phyloP scores from a whole-genome alignment of 2,113 vertebrate species.

The Larimichthys crocea region DNA sequence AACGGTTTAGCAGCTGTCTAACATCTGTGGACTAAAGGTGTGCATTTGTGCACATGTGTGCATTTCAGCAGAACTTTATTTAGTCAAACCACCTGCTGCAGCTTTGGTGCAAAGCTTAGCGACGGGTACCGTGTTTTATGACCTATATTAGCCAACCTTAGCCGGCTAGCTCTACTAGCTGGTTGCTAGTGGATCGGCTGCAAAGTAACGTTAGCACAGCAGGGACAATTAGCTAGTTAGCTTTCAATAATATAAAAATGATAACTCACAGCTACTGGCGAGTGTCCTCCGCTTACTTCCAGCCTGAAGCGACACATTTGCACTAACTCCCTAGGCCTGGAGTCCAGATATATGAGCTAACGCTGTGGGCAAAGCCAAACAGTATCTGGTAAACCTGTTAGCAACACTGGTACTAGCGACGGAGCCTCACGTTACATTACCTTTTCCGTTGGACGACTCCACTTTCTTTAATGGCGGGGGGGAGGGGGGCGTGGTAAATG shows the following conservation, averaged over 20 bases:
- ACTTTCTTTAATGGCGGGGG: not conserved
- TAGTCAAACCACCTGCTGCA: not conserved
- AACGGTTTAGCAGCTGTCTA: no score
- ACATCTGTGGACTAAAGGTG: no score
- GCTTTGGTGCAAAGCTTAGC: no score
- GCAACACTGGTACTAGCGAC: not conserved
- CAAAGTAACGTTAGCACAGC: not conserved
- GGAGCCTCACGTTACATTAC: conserved; percentile 5
- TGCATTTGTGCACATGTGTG: no score
- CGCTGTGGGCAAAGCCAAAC: no score
- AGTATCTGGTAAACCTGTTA: not conserved
- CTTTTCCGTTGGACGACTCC: conserved; percentile 13
- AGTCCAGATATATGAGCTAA: not conserved
- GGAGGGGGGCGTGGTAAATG: fast-evolving
- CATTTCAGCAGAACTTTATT: not conserved
- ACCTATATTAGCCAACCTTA: not conserved
- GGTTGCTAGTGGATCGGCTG: no score
- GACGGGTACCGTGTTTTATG: not conserved
- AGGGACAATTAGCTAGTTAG: not conserved
- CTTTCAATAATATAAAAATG: not conserved
- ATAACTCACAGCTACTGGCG: fast-evolving
- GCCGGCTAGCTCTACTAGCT: not conserved
- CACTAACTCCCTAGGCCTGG: fast-evolving
- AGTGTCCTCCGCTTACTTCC: not conserved
- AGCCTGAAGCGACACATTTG: not conserved